Conservation (phyloP, 2,888 invertebrate species). For the Trissoscelio sp. region DNA sequence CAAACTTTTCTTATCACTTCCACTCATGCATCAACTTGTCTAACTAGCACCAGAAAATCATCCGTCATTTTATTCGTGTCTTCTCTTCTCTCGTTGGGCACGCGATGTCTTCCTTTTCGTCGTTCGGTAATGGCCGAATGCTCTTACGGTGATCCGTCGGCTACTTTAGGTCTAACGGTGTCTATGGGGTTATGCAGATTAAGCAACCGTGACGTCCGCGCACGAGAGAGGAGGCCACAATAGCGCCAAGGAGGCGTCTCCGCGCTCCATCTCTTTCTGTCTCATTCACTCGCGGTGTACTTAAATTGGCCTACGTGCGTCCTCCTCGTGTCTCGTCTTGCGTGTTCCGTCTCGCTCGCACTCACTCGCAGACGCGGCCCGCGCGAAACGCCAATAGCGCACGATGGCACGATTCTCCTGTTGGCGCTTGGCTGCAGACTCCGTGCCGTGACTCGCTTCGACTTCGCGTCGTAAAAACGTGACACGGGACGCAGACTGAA, state of each 20-base stretch:
- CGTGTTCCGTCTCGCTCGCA: conserved; percentile 33
- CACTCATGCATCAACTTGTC: not conserved
- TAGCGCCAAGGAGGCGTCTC: conserved; percentile 50
- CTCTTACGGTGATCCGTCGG: conserved; percentile 76
- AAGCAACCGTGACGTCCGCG: conserved; percentile 78
- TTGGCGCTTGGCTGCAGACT: conserved; percentile 59
- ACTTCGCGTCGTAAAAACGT: conserved; percentile 65
- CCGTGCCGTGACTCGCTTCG: conserved; percentile 64
- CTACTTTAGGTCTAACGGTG: conserved; percentile 79
- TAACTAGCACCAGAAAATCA: conserved; percentile 1
- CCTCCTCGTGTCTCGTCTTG: conserved; percentile 27
- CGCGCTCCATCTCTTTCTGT: conserved; percentile 17
- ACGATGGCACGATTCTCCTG: conserved; percentile 65
- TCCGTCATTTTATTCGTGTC: conserved; percentile 35
- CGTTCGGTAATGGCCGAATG: conserved; percentile 75
- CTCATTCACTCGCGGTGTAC: conserved; percentile 23
- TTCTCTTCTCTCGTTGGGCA: conserved; percentile 28
- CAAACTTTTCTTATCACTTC: conserved; percentile 5
- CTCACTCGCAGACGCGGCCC: conserved; percentile 9
- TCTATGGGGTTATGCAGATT: conserved; percentile 80
- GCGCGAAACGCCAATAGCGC: conserved; percentile 60
- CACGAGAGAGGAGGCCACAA: conserved; percentile 58
- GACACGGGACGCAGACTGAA: conserved; percentile 62
- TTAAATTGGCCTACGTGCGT: conserved; percentile 49
- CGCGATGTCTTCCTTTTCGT: conserved; percentile 60